phyloP scores from a whole-genome alignment of 2,797 vertebrate genomes.

The Pogoniulus pusillus region DNA sequence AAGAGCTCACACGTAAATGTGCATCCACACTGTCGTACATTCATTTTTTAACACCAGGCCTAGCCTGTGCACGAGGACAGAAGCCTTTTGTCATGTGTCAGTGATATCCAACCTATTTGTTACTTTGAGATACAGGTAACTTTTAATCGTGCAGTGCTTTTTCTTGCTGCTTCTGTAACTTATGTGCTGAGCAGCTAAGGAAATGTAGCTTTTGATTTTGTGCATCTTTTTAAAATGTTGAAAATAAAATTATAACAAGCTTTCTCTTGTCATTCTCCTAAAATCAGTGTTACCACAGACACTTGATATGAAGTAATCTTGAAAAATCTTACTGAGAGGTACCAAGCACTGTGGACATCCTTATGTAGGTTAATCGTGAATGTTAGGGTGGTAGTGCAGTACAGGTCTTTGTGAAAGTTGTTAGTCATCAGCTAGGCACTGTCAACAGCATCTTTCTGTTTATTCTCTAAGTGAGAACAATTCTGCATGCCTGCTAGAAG shows the following conservation, averaged over 20 bases:
- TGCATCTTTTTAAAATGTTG: not conserved
- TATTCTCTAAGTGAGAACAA: not conserved
- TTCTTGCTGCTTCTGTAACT: not conserved
- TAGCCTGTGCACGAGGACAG: not conserved
- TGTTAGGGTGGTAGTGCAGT: not conserved
- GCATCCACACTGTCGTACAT: not conserved
- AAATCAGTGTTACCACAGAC: not conserved
- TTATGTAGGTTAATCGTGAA: not conserved
- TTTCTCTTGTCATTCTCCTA: not conserved
- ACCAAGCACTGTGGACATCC: not conserved
- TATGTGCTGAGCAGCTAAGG: not conserved
- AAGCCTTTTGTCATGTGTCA: not conserved
- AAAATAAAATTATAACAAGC: conserved; percentile 39
- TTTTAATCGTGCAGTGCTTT: not conserved
- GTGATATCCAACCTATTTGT: not conserved
- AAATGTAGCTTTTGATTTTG: not conserved
- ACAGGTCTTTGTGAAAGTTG: not conserved
- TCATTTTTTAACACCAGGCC: not conserved
- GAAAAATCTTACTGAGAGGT: not conserved
- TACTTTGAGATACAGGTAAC: not conserved
- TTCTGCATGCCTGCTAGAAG: not conserved
- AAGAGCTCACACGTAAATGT: not conserved
- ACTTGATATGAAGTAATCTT: not conserved
- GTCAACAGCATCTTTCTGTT: not conserved
- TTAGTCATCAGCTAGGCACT: not conserved